phyloP scores from a whole-genome alignment of 2,888 invertebrate species.

The Lymantria dispar region DNA sequence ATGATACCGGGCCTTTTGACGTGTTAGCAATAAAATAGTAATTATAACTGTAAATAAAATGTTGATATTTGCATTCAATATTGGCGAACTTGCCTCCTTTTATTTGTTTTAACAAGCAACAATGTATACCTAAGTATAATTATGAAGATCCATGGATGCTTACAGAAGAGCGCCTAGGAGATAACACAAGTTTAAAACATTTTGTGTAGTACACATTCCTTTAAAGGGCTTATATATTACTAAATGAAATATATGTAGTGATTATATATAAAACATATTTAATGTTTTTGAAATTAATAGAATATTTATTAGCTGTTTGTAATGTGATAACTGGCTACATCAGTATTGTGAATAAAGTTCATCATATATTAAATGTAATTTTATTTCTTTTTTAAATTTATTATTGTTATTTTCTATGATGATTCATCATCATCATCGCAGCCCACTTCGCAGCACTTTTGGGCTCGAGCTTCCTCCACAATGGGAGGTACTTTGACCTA shows the following conservation, averaged over 20 bases:
- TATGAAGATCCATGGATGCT: not conserved
- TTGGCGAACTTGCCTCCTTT: slow-evolving; percentile 4
- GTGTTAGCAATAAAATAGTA: slow-evolving; percentile 14
- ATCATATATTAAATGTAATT: slow-evolving; percentile 33
- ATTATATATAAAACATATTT: slow-evolving; percentile 24
- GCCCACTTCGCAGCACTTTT: no score
- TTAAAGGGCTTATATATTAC: not conserved
- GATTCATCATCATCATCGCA: no score
- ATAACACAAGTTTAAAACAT: no score
- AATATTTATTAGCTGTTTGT: slow-evolving; percentile 36
- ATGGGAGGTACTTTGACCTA: no score
- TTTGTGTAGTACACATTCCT: no score
- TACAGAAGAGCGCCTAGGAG: no score
- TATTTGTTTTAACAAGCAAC: not conserved
- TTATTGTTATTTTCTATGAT: no score
- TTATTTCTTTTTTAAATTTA: slow-evolving; percentile 3
- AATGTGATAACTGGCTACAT: slow-evolving; percentile 41
- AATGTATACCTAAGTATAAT: slow-evolving; percentile 6
- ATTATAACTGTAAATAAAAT: slow-evolving; percentile 24
- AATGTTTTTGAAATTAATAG: slow-evolving; percentile 26
- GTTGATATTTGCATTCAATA: slow-evolving; percentile 14
- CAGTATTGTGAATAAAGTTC: slow-evolving; percentile 69
- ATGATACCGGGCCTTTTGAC: slow-evolving; percentile 31
- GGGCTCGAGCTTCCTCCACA: no score
- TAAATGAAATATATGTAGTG: slow-evolving; percentile 19